Base-by-base conservation (phyloP, 2,113 vertebrate species). In the Bos indicus region DNA sequence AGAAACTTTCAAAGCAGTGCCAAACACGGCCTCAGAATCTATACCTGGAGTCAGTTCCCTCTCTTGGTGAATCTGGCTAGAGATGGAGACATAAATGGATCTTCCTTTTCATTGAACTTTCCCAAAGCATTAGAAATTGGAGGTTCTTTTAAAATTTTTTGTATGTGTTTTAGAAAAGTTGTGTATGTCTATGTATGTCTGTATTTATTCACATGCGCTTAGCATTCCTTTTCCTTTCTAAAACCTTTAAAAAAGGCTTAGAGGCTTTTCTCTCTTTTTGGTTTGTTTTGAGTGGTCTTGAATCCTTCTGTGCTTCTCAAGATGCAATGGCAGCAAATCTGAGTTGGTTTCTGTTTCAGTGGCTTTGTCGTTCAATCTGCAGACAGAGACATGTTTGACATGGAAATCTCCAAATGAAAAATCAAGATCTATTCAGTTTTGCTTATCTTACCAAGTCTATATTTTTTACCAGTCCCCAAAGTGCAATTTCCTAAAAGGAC, bases 61-160 rank as follows among this genome's bases (percentile, higher is more conserved):
- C 26, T 60, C 19, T 96, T 96, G 0, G 30, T 98, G 91, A 98
- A 98, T 98, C 88, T 90, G 89, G 98, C 94, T 95, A 87, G 97
- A 97, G 56, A 92, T 96, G 95, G 92, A 93, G 2, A 60, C 81
- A 67, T 97, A 98, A 98, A 98, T 7, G 19, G 11, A 93, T 52
- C 91, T 82, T 98, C 93, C 95, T 89, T 71, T 43, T 98, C 89
- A 46, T 46, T 94, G 56, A 93, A 5, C 23, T 93, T 96, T 96
- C 28, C 62, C 97, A 98, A 83, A 97, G 3, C 19, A 92, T 97
- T 97, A 97, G 94, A 98, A 74, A 52, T 95, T 59, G 2, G 40
- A 97, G 52, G 60, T 62, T 30, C 52, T 97, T 98, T 96, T 60
- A 91, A 97, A 88, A 3, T 94, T 36, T 43, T 94, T 94, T 90